Evolutionary conservation across 2,797 vertebrate species (phyloP).

Genomic region (Anguilla pacifica): DNA sequence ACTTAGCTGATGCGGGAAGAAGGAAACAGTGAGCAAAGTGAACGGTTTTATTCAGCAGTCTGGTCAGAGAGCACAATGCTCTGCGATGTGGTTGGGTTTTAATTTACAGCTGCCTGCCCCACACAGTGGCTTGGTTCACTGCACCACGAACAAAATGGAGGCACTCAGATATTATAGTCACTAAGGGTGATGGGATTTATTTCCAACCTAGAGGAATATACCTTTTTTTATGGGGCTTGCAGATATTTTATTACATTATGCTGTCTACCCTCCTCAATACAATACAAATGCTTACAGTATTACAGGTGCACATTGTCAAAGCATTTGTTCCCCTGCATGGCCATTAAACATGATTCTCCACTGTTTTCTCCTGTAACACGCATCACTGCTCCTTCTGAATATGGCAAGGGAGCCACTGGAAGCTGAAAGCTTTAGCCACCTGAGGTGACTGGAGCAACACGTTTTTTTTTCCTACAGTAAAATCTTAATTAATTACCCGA

Average conservation of each 20-base stretch:
- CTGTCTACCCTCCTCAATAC: not conserved
- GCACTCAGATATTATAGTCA: not conserved
- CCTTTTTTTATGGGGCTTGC: constrained; percentile 12
- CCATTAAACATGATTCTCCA: not conserved
- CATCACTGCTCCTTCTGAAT: not conserved
- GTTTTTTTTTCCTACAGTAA: constrained; percentile 1
- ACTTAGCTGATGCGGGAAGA: not conserved
- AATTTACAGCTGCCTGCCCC: constrained; percentile 30
- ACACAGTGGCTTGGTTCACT: constrained; percentile 25
- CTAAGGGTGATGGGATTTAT: constrained; percentile 7
- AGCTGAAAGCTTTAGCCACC: not conserved
- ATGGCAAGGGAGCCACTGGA: not conserved
- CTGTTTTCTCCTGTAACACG: not conserved
- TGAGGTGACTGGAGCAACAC: not conserved
- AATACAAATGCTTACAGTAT: not conserved
- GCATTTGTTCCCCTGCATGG: not conserved
- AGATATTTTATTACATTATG: not conserved
- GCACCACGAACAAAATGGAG: constrained; percentile 11
- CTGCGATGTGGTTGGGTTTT: constrained; percentile 25
- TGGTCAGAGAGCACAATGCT: not conserved
- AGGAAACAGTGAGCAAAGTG: not conserved
- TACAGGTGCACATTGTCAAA: not conserved
- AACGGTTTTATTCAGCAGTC: not conserved
- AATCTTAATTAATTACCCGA: constrained; percentile 35
- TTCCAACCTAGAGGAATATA: constrained; percentile 5